phyloP scores from a whole-genome alignment of 2,888 invertebrate genomes.

The Trissolcus brochymenae region DNA sequence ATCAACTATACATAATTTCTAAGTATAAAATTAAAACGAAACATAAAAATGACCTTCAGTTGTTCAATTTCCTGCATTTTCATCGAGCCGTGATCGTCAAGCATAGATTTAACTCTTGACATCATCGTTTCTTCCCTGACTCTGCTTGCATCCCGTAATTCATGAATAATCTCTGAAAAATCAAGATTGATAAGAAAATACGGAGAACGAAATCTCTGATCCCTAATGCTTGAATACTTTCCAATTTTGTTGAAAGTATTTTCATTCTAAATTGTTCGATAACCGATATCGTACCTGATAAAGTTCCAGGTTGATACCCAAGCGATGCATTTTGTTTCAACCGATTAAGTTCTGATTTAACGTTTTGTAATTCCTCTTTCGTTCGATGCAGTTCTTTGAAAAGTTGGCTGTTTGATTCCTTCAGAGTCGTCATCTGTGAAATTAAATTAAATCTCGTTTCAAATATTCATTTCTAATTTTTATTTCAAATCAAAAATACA shows the following conservation, averaged over 20 bases:
- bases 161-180: conserved; percentile 71
- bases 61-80: conserved; percentile 66
- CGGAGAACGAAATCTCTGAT: too few relatives aligned
- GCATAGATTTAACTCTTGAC: conserved; percentile 68
- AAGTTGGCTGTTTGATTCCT: conserved; percentile 85
- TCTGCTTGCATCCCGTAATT: conserved; percentile 73
- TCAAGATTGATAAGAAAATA: neutral
- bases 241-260: too few relatives aligned
- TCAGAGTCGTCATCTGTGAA: conserved; percentile 77
- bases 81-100: conserved; percentile 67
- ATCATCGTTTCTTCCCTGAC: conserved; percentile 72
- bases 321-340: conserved; percentile 66
- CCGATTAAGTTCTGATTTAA: conserved; percentile 68
- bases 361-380: conserved; percentile 79
- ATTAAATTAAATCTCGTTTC: neutral
- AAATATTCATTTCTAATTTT: neutral
- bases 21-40: too few relatives aligned
- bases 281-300: conserved; percentile 67
- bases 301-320: conserved; percentile 75
- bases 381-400: conserved; percentile 86
- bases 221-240: too few relatives aligned
- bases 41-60: conserved; percentile 61
- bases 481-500: neutral
- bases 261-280: conserved; percentile 1
- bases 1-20: too few relatives aligned